These are phyloP conservation scores for Loris lydekkerianus DNA, from an alignment of 2,797 vertebrate genomes.

Conservation along the genomic window DNA sequence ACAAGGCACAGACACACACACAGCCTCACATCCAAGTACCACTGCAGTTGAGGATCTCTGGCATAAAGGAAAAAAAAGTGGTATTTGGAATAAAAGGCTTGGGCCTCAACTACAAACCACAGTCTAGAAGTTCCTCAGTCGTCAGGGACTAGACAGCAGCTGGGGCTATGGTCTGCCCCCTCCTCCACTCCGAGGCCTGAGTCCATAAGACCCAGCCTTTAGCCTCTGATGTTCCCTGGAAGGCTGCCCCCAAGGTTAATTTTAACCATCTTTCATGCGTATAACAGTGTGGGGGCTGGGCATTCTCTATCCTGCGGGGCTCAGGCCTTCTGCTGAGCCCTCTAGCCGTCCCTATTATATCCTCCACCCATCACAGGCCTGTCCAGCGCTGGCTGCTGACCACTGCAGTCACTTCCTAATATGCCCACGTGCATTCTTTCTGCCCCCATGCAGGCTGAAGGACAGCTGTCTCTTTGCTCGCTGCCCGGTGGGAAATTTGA, in stretches of 20 bases:
- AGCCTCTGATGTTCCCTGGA: background rate
- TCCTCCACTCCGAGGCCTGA: too few relatives aligned
- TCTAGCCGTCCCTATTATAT: background rate
- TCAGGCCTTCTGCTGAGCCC: too few relatives aligned
- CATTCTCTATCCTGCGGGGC: fast-evolving
- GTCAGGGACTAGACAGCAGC: background rate
- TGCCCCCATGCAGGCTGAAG: background rate
- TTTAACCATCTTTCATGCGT: background rate
- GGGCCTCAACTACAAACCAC: background rate
- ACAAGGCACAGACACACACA: fast-evolving
- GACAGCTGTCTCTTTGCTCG: background rate
- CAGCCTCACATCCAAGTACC: background rate
- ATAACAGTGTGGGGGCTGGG: background rate
- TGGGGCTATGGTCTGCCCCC: fast-evolving
- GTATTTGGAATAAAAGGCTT: background rate
- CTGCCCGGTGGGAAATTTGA: background rate
- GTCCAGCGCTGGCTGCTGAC: background rate
- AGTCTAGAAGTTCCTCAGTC: too few relatives aligned
- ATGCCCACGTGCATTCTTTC: background rate
- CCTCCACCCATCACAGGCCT: background rate
- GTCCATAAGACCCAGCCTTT: background rate
- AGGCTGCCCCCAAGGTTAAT: background rate
- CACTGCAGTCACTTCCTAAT: fast-evolving
- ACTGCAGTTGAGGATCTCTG: background rate
- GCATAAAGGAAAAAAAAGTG: background rate